These are phyloP conservation scores for Dromiciops gliroides DNA, from an alignment of 2,113 vertebrate genomes.

Conservation along the genomic window DNA sequence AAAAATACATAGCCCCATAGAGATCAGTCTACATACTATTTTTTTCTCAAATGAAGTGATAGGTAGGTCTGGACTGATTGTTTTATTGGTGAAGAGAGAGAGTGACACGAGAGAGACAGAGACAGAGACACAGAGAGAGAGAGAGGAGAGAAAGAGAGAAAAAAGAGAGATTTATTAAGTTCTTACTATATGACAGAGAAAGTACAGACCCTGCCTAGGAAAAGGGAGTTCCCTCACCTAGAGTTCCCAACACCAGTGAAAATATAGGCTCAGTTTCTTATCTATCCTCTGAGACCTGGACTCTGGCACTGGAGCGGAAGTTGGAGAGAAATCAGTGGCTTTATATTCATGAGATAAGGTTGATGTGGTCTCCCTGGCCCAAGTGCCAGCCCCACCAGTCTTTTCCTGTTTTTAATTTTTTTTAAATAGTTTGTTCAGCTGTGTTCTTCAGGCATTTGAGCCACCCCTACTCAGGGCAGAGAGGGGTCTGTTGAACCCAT, in stretches of 20 bases:
- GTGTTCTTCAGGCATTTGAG: neutral
- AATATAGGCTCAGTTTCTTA: neutral
- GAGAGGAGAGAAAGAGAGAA: neutral
- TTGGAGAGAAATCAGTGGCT: neutral
- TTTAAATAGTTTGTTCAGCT: constrained; percentile 18
- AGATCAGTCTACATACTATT: neutral
- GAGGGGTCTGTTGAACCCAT: neutral
- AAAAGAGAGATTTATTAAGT: neutral
- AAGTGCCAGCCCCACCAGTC: constrained; percentile 10
- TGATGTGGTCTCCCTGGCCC: neutral
- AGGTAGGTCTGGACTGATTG: neutral
- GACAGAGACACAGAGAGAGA: neutral
- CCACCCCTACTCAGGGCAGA: neutral
- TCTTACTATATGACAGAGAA: neutral
- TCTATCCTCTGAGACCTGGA: neutral
- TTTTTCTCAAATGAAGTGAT: neutral
- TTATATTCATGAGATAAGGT: constrained; percentile 9
- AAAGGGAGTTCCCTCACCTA: neutral
- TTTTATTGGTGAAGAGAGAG: neutral
- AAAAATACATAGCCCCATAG: neutral
- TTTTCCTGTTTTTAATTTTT: neutral
- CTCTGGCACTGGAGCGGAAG: neutral
- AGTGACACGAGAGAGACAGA: neutral
- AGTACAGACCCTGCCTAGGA: neutral
- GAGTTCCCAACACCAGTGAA: neutral